Evolutionary conservation across 92 coral and sea anemone species (phyloP), one percentile per base, ranked within the genome.

Genomic region (Isaurus tuberculatus): DNA sequence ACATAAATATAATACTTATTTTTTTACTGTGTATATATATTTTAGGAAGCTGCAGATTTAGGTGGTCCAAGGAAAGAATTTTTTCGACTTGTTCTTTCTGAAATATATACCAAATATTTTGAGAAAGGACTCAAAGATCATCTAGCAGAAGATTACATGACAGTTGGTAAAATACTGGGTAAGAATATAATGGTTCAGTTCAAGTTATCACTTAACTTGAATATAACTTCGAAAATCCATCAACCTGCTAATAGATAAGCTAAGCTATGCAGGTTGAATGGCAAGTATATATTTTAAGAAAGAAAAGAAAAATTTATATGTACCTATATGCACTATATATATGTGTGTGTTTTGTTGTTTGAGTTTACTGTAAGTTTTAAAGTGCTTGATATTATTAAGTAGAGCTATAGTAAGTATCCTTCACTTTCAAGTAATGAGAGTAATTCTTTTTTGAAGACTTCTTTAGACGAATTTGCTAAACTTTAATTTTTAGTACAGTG

Each of bases 121-220:
- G 83, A 88, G 65, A 84, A 88, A 63, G 91, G 91, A 8, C 68
- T 88, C 42, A 88, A 83, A 55, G 75, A 88, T 32, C 85, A 83
- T 34, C 29, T 88, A 0, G 78, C 88, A 17, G 88, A 88, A 33
- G 91, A 88, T 67, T 83, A 88, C 86, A 72, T 72, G 66, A 75
- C 80, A 64, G 88, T 83, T 16, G 88, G 90, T 58, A 82, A 69
- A 69, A 87, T 87, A 82, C 73, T 87, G 57, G 91, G 84, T 87
- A 82, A 72, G 65, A 57, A 72, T 43, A 20, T 65, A 23, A 64
- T 36, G 15, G 32, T 51, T 51, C 61, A 53, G 22, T 14, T 53
- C 63, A 53, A 3, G 43, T 74, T 43, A 30, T 22, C n/a, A 30
- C 44, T 67, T 30, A 67, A 36, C 61, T 16, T 53, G 10, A 53